These are phyloP conservation scores for Chloroceryle aenea DNA, from an alignment of 2,113 vertebrate species.

Conservation along the genomic window DNA sequence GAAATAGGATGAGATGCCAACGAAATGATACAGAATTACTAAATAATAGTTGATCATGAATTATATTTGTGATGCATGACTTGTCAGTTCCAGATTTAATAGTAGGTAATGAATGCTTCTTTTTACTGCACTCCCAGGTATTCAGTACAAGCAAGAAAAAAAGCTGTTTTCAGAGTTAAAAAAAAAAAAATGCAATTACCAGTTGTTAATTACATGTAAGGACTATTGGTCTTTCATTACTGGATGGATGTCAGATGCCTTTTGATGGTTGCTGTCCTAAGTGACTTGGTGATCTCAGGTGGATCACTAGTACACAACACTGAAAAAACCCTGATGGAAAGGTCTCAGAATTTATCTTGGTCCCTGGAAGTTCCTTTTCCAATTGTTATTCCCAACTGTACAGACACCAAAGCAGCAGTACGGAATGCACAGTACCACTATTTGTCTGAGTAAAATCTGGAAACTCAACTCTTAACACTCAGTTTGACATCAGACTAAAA, in stretches of 20 bases:
- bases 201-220: not conserved
- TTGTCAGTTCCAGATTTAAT: constrained; percentile 1
- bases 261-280: not conserved
- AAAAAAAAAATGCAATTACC: not conserved
- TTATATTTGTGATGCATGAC: not conserved
- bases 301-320: not conserved
- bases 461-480: not conserved
- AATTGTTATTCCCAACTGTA: not conserved
- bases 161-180: not conserved
- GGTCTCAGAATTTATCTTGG: not conserved
- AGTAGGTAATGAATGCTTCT: not conserved
- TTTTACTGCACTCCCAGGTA: not conserved
- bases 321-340: not conserved
- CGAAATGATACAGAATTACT: constrained; percentile 6
- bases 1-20: constrained; percentile 17
- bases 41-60: constrained; percentile 17
- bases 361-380: not conserved
- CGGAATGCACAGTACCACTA: not conserved
- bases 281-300: not conserved
- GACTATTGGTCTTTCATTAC: not conserved
- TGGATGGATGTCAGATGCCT: not conserved
- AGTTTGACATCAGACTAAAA: not conserved
- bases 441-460: not conserved
- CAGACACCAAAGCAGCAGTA: not conserved
- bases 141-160: not conserved